Evolutionary conservation across 2,797 vertebrate genomes (phyloP).

Genomic region (Buceros bicornis): DNA sequence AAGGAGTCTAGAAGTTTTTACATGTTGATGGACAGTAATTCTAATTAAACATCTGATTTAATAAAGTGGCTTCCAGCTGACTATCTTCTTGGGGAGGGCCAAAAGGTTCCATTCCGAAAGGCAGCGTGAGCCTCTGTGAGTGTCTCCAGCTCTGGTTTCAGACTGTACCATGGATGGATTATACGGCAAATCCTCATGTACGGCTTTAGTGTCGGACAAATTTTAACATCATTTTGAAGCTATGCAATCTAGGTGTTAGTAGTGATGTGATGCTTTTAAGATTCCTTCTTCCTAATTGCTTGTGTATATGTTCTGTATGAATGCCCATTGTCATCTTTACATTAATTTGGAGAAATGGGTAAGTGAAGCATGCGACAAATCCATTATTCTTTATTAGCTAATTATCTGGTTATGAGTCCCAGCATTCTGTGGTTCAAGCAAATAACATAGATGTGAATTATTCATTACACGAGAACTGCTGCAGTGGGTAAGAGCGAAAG

Average conservation of each 20-base stretch:
- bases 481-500: neutral
- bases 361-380: neutral
- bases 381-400: neutral
- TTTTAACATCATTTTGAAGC: neutral
- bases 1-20: neutral
- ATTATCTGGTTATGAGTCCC: slow-evolving; percentile 16
- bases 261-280: neutral
- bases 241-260: neutral
- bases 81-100: neutral
- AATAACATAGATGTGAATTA: slow-evolving; percentile 23
- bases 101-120: neutral
- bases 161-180: neutral
- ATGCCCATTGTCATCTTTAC: neutral
- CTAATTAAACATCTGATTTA: neutral
- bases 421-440: slow-evolving; percentile 13
- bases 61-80: neutral
- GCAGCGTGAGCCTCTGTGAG: fast-evolving
- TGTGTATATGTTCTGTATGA: neutral
- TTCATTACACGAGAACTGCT: neutral
- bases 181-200: neutral
- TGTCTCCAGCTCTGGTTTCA: neutral
- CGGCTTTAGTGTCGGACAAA: neutral
- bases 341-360: neutral
- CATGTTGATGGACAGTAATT: neutral
- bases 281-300: neutral